Base-by-base conservation (phyloP, 2,888 invertebrate species). In the Acrobasis consociella region DNA sequence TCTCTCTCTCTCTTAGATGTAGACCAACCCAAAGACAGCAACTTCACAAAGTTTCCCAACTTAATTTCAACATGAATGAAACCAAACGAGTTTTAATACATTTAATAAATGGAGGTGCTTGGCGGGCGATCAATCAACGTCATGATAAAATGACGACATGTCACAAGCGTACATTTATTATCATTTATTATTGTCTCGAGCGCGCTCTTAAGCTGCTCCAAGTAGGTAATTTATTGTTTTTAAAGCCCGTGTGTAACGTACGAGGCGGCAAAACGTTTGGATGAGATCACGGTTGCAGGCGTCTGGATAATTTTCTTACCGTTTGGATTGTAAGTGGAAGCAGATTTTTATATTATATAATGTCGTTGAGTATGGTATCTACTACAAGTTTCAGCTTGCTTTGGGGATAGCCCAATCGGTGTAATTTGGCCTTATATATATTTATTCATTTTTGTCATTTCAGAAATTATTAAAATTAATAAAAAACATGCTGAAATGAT, bases 71-170 rank as follows among this genome's bases (percentile, higher is more conserved):
- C 70, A 73, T 72, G 69, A 71, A 70, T 65, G 69, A 61, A 62
- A 72, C 68, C 72, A 72, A 68, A 76, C 73, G 74, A 77, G 75
- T 80, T 79, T 75, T 76, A 78, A 75, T 75, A 70, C 67, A 62
- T 56, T 63, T 83, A 78, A 86, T 83, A 86, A 86, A 86, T 85
- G 86, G 80, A 75, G 77, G 78, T 79, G 77, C 75, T 76, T 74
- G 76, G 78, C 64, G 69, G 75, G 80, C 78, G 79, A 86, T 86
- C 84, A 76, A 83, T 86, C 87, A 82, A 83, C 78, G 85, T 83
- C 81, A 60, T 72, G 70, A 75, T 75, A 75, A 74, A 75, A 80
- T 77, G 78, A 77, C 73, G 77, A 74, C 71, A 73, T 71, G 73
- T 74, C 72, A 62, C 75, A 69, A 67, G 66, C 79, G 75, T 83